These are phyloP conservation scores for Dastarcus helophoroides DNA, from an alignment of 2,888 invertebrate genomes.

Conservation along the genomic window DNA sequence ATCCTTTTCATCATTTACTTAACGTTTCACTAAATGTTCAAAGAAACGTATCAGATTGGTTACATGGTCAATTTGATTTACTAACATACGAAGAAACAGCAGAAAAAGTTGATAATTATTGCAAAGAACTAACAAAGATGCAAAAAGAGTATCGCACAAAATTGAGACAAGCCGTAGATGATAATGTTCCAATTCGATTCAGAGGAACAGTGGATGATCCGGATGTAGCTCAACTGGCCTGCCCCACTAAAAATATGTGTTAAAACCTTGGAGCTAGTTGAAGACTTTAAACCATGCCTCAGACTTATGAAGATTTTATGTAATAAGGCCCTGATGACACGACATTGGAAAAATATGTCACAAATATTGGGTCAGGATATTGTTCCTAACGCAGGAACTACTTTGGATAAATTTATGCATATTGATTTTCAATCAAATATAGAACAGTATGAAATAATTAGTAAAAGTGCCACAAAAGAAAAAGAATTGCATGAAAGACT, in stretches of 20 bases:
- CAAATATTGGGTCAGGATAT: constrained; percentile 63
- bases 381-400: constrained; percentile 70
- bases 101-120: constrained; percentile 61
- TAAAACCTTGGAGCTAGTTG: constrained; percentile 49
- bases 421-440: constrained; percentile 57
- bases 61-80: constrained; percentile 83
- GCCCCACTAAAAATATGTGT: constrained; percentile 68
- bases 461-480: constrained; percentile 69
- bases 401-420: constrained; percentile 64
- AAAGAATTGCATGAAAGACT: constrained; percentile 58
- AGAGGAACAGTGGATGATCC: constrained; percentile 57
- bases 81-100: constrained; percentile 68
- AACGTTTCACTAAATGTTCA: constrained; percentile 62
- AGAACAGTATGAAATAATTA: constrained; percentile 68
- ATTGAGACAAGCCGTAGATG: constrained; percentile 66
- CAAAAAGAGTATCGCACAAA: constrained; percentile 65
- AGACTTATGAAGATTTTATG: constrained; percentile 79
- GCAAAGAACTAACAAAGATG: constrained; percentile 62
- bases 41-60: constrained; percentile 73
- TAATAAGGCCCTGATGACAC: constrained; percentile 62
- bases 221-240: constrained; percentile 63
- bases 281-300: constrained; percentile 63
- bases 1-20: constrained; percentile 58
- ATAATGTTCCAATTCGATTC: constrained; percentile 50
- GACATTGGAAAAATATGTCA: constrained; percentile 82